Percentiles rank a stretch among this genome's conserved stretches.
Conservation (phyloP, 1,140 invertebrate species). For the Plectrocnemia conspersa region DNA sequence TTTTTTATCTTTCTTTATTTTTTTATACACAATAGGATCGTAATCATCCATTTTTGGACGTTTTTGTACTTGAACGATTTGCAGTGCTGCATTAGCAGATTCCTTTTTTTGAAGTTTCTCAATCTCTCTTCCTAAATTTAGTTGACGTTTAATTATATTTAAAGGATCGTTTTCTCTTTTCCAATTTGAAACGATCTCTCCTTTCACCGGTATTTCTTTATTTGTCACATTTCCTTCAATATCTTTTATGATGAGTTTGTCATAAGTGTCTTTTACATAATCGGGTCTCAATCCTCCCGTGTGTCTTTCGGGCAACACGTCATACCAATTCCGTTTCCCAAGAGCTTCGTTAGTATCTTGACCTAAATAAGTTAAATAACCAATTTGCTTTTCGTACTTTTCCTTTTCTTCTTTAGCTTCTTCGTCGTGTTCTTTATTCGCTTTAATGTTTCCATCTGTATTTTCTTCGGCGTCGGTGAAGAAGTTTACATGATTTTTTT, state of each 20-base stretch:
- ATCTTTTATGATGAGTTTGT: conserved; percentile 47
- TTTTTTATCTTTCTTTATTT: conserved; percentile 46
- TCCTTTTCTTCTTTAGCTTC: conserved; percentile 91
- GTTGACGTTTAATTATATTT: conserved; percentile 60
- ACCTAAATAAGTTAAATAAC: conserved; percentile 91
- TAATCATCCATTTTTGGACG: too few species aligned
- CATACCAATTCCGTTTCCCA: conserved; percentile 78
- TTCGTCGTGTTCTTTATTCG: conserved; percentile 84
- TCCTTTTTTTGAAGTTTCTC: conserved; percentile 15
- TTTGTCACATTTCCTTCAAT: conserved; percentile 44
- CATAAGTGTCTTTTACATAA: conserved; percentile 48
- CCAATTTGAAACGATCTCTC: conserved; percentile 57
- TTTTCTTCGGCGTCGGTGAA: conserved; percentile 83
- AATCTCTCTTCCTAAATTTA: conserved; percentile 33
- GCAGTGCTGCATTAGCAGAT: too few species aligned
- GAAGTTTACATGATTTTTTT: conserved; percentile 73
- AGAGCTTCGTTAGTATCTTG: conserved; percentile 86
- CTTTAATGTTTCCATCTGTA: conserved; percentile 53
- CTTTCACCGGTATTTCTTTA: conserved; percentile 42
- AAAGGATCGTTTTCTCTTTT: conserved; percentile 72
- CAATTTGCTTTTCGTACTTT: conserved; percentile 97
- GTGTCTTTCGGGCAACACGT: conserved; percentile 57
- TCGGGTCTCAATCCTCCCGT: conserved; percentile 39
- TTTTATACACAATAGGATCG: conserved; percentile 33
- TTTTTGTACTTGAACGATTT: too few species aligned